Base-by-base conservation (phyloP, 53 echinoderm and acorn worm species). In the Astropecten irregularis region DNA sequence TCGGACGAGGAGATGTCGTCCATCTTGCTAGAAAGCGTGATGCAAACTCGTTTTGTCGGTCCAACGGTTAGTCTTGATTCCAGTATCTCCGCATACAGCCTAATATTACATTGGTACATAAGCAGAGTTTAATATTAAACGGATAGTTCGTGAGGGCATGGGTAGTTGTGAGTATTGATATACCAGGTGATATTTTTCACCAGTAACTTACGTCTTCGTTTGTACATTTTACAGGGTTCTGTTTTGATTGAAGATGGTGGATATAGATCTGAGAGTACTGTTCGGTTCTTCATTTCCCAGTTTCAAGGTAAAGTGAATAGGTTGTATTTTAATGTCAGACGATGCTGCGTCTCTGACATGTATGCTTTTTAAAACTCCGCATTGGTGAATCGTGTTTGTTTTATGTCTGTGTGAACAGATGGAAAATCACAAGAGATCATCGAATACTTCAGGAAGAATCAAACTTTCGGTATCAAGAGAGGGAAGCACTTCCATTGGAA, bases 11-110 rank as follows among this genome's bases (percentile, higher is more conserved):
- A 85, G 3, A 90, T 90, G 71, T 69, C 90, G 27, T 3, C 28
- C 3, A 23, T 55, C 8, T 51, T 90, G 0, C 31, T 85, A 0
- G 60, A 81, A 40, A 77, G 85, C 47, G 85, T 69, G 15, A 21
- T 25, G 2, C 36, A 85, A 40, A 61, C 85, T 39, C 50, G 55
- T 5, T 90, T 90, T 66, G 52, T 63, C 20, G 90, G 90, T 13
- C 28, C 79, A 25, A 90, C 90, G 71, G 90, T 90, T 33, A 33
- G 88, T 59, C n/a, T n/a, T n/a, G n/a, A n/a, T n/a, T n/a, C n/a
- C n/a, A n/a, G n/a, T n/a, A n/a, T n/a, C n/a, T n/a, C n/a, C n/a
- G n/a, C n/a, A n/a, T n/a, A n/a, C n/a, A n/a, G n/a, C n/a, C n/a
- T n/a, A n/a, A n/a, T 22, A 14, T 22, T 51, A 20, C 4, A 20